phyloP scores from a whole-genome alignment of 2,888 invertebrate species.

The Acleris holmiana region DNA sequence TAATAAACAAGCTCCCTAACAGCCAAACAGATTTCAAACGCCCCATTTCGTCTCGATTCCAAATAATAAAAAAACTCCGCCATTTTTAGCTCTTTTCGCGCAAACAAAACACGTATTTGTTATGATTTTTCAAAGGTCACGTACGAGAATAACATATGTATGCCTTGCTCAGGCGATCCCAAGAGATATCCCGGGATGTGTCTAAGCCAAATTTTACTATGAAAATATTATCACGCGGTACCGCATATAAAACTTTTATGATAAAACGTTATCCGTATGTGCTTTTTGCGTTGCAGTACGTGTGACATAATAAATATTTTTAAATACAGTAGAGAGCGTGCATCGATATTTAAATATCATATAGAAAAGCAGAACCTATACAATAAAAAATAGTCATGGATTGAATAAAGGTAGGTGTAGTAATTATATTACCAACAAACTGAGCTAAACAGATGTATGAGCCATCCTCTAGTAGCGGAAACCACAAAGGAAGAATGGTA shows the following conservation, averaged over 20 bases:
- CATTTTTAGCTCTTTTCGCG: conserved; percentile 31
- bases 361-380: no score
- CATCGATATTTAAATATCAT: no score
- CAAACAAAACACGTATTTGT: conserved; percentile 24
- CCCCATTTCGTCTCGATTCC: conserved; percentile 15
- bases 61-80: conserved; percentile 33
- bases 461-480: no score
- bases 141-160: conserved; percentile 59
- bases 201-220: conserved; percentile 61
- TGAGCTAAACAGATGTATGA: no score
- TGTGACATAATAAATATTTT: conserved; percentile 7
- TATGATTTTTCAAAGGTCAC: conserved; percentile 51
- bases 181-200: conserved; percentile 52
- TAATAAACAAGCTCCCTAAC: conserved; percentile 22
- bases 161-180: conserved; percentile 54
- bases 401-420: no score
- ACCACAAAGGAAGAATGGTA: no score
- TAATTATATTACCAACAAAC: no score
- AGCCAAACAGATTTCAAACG: conserved; percentile 18
- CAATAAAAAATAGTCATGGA: no score
- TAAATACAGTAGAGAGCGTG: not conserved
- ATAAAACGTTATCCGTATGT: conserved; percentile 34
- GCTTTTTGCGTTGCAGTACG: conserved; percentile 15
- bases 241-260: conserved; percentile 37
- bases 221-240: conserved; percentile 56